Percentiles rank a stretch among this genome's conserved stretches.
phyloP scores from a whole-genome alignment of 2,888 invertebrate species.

The Cerastis leucographa region DNA sequence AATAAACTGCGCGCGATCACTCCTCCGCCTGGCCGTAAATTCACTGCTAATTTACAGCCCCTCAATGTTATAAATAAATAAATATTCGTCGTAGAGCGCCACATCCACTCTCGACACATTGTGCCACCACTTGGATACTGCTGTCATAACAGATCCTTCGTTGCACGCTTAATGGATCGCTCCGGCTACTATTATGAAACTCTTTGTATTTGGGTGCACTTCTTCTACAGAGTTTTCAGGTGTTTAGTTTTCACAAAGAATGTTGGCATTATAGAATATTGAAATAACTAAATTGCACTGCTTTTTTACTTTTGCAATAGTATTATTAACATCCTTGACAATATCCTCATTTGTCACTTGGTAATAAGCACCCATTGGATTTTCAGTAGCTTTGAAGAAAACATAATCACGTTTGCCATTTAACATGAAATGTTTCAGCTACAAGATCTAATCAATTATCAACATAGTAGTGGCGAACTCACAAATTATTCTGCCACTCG shows the following conservation, averaged over 20 bases:
- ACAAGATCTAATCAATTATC: constrained; percentile 61
- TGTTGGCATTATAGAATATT: neutral
- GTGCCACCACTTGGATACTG: constrained; percentile 84
- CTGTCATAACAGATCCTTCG: constrained; percentile 89
- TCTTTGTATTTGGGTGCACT: constrained; percentile 31
- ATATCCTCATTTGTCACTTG: constrained; percentile 33
- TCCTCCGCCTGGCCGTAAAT: constrained; percentile 87
- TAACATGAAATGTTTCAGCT: constrained; percentile 39
- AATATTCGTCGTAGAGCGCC: constrained; percentile 83
- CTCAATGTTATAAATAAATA: constrained; percentile 89
- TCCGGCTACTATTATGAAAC: constrained; percentile 59
- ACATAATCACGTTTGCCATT: constrained; percentile 36
- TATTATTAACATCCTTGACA: constrained; percentile 25
- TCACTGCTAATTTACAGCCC: constrained; percentile 90
- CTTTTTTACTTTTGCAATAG: constrained; percentile 12
- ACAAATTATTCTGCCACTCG: constrained; percentile 84
- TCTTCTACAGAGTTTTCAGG: constrained; percentile 9
- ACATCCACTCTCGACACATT: constrained; percentile 85
- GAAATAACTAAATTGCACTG: too few relatives aligned
- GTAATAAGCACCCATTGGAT: constrained; percentile 27
- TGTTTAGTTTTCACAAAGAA: neutral
- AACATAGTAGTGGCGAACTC: constrained; percentile 71
- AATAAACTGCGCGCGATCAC: constrained; percentile 87
- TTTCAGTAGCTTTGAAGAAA: constrained; percentile 38
- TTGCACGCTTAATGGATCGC: constrained; percentile 80